Conservation (phyloP, 2,113 vertebrate genomes). For the Urocolius indicus region DNA sequence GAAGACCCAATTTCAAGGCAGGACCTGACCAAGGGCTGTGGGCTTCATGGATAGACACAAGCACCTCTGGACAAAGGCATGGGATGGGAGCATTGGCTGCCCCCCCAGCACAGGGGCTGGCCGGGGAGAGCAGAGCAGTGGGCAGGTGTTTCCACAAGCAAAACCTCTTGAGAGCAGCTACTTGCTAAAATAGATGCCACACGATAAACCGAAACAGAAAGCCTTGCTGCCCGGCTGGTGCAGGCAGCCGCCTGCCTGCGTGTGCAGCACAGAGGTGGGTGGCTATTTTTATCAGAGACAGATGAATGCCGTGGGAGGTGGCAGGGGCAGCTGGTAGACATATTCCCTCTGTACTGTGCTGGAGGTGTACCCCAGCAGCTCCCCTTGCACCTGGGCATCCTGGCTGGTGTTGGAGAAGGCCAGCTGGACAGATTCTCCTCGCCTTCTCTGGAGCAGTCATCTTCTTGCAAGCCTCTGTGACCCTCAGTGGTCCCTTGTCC, state of each 20-base stretch:
- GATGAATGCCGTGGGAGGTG: background rate
- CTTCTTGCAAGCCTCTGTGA: background rate
- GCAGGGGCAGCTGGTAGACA: background rate
- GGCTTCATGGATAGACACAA: rapidly evolving
- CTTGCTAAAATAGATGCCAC: slow-evolving; percentile 10
- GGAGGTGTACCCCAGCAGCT: background rate
- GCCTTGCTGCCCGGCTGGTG: background rate
- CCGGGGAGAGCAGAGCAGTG: background rate
- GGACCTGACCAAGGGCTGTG: background rate
- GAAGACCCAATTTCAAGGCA: background rate
- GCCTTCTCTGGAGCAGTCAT: background rate
- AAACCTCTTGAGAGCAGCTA: background rate
- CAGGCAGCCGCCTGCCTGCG: background rate
- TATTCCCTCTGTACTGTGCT: background rate
- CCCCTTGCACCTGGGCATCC: background rate
- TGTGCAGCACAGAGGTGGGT: rapidly evolving
- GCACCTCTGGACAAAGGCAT: rapidly evolving
- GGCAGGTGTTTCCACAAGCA: slow-evolving; percentile 20
- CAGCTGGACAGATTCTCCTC: background rate
- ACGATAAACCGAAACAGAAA: background rate
- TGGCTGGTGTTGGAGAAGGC: background rate
- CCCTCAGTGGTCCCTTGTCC: background rate
- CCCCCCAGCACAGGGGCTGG: rapidly evolving
- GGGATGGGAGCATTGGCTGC: background rate
- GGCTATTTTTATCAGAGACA: background rate